phyloP scores from a whole-genome alignment of 2,113 vertebrate genomes.

The Hydrolagus affinis region DNA sequence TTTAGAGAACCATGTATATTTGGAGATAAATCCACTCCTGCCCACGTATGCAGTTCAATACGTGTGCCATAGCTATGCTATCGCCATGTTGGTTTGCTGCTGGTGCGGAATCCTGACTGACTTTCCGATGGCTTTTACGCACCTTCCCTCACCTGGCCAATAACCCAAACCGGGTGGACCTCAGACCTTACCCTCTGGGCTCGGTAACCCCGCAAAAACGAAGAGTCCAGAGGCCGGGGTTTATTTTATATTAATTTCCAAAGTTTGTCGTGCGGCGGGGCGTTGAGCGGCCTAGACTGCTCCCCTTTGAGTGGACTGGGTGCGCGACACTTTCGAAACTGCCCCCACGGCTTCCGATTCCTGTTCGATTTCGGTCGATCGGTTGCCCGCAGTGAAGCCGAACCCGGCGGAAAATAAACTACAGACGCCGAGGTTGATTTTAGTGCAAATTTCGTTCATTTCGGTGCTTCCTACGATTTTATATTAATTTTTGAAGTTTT shows the following conservation, averaged over 20 bases:
- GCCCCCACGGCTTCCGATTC: conserved; percentile 52
- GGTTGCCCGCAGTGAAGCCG: conserved; percentile 6
- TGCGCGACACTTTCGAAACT: conserved; percentile 40
- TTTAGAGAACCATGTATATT: conserved; percentile 55
- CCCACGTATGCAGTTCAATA: conserved; percentile 66
- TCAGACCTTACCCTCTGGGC: conserved; percentile 39
- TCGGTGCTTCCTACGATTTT: conserved; percentile 61
- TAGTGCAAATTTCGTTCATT: conserved; percentile 51
- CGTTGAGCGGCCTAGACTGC: conserved; percentile 58
- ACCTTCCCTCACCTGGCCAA: conserved; percentile 49
- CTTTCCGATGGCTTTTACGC: conserved; percentile 48
- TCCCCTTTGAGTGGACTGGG: too few species aligned
- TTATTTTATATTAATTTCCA: conserved; percentile 45
- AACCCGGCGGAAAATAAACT: conserved; percentile 41
- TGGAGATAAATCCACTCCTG: conserved; percentile 59
- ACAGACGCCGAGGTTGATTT: conserved; percentile 58
- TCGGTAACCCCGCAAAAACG: conserved; percentile 33
- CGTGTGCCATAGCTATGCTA: conserved; percentile 50
- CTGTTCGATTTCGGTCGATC: conserved; percentile 44
- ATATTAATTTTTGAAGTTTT: conserved; percentile 71
- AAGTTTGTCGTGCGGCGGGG: conserved; percentile 59
- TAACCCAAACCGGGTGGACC: conserved; percentile 35
- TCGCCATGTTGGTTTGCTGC: conserved; percentile 80
- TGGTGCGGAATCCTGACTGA: conserved; percentile 36
- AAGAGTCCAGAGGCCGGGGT: conserved; percentile 35